These are phyloP conservation scores for Lepidocolaptes lacrymiger DNA, from an alignment of 2,797 vertebrate species.

Conservation along the genomic window DNA sequence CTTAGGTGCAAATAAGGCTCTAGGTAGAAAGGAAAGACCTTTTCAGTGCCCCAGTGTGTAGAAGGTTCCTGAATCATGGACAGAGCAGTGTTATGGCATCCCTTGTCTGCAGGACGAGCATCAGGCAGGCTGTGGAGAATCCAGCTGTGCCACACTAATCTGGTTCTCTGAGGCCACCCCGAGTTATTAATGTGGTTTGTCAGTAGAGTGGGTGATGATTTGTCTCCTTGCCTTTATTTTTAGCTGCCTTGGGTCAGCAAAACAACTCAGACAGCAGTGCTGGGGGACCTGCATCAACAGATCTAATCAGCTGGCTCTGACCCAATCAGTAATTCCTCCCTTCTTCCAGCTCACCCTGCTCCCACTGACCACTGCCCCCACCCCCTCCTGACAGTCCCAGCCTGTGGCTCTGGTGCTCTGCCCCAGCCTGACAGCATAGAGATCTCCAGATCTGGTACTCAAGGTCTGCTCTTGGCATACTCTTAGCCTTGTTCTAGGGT, in stretches of 20 bases:
- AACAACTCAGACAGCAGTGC: background rate
- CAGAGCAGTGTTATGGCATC: background rate
- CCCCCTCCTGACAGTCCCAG: background rate
- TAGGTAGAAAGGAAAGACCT: background rate
- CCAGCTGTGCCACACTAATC: background rate
- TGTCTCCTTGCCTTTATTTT: slow-evolving; percentile 4
- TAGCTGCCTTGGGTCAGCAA: background rate
- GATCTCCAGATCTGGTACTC: background rate
- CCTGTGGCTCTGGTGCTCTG: background rate
- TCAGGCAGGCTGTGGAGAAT: background rate
- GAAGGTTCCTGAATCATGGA: background rate
- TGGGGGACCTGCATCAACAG: background rate
- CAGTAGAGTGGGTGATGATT: background rate
- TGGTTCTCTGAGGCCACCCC: background rate
- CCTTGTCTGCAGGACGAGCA: rapidly evolving
- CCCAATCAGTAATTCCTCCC: background rate
- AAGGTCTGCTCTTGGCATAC: rapidly evolving
- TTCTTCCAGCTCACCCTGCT: background rate
- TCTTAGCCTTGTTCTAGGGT: rapidly evolving
- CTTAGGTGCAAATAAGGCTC: background rate
- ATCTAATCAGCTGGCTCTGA: background rate
- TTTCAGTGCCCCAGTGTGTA: background rate
- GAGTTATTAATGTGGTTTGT: background rate
- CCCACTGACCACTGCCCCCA: rapidly evolving
- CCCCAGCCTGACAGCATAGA: rapidly evolving